Conservation (phyloP, 2,797 vertebrate species). For the Mionectes olivaceus region DNA sequence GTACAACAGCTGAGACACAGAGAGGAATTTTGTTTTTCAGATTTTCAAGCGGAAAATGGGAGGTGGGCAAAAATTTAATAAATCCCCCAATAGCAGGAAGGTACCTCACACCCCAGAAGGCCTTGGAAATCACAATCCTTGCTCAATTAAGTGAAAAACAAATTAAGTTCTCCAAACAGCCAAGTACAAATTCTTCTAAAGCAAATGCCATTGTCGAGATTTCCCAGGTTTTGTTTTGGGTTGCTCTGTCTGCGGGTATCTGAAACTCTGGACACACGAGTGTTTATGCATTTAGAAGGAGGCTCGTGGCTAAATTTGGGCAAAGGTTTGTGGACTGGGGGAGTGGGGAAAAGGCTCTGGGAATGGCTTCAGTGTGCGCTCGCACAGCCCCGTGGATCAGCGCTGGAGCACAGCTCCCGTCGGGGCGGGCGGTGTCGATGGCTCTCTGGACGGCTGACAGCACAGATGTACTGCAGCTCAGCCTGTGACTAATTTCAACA, state of each 20-base stretch:
- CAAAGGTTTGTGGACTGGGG: background rate
- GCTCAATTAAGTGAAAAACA: background rate
- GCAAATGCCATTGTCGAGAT: rapidly evolving
- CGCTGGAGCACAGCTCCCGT: background rate
- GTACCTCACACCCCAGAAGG: background rate
- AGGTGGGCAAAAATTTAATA: background rate
- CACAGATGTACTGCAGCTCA: slow-evolving; percentile 78
- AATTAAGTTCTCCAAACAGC: background rate
- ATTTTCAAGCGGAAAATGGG: background rate
- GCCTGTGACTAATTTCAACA: slow-evolving; percentile 81
- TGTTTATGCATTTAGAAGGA: background rate
- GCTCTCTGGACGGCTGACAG: slow-evolving; percentile 78
- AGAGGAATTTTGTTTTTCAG: background rate
- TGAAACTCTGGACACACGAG: background rate
- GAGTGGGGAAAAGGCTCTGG: background rate
- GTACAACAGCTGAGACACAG: background rate
- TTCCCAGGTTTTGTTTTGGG: slow-evolving; percentile 12
- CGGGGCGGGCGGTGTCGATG: slow-evolving; percentile 28
- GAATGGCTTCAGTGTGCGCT: background rate
- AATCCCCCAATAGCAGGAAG: background rate
- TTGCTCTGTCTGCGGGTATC: background rate
- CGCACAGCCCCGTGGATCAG: background rate
- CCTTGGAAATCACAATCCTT: background rate
- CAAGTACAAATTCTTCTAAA: slow-evolving; percentile 1
- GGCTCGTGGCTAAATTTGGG: background rate